Evolutionary conservation across 1,140 invertebrate genomes (phyloP), one percentile per base, ranked within the genome.

Genomic region (Meloidogyne floridensis): DNA sequence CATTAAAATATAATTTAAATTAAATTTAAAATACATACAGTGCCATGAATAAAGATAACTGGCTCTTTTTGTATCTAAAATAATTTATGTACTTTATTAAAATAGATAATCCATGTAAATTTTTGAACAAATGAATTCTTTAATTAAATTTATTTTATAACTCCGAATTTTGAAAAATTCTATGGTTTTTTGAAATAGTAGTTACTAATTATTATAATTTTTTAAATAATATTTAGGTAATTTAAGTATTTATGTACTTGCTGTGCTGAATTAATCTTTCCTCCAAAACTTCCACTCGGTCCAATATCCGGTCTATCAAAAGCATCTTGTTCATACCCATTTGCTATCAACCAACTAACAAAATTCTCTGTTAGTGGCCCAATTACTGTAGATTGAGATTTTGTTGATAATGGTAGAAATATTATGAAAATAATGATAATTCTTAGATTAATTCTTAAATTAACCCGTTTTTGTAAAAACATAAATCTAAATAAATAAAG

Each of bases 301-400:
- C 88, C 88, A 72, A 89, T 86, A 74, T 89, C 88, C 18, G 88
- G 81, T 42, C 88, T 85, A 65, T 89, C 88, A 74, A 89, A 89
- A 42, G 74, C 77, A 75, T 89, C 88, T 15, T 69, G 53, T 80
- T 89, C 89, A 75, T 89, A 89, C 15, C 88, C 88, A 80, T 89
- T 89, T 20, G 87, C 84, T 32, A 89, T 87, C 11, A 89, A 77
- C 88, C 88, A 89, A 82, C 89, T 90, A 15, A 86, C 75, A 73
- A 89, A 89, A 76, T 90, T 86, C 51, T 86, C 85, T 43, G 86
- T 87, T 54, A 86, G 51, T 8, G 86, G 86, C 10, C 86, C 86
- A 4, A 69, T 53, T 20, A 65, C 15, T n/a, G 59, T 65, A n/a
- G 59, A 65, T 65, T 65, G 59, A 6, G 59, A 65, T 65, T 65